phyloP scores from a whole-genome alignment of 2,113 vertebrate genomes.

The Rhinogobius similis region DNA sequence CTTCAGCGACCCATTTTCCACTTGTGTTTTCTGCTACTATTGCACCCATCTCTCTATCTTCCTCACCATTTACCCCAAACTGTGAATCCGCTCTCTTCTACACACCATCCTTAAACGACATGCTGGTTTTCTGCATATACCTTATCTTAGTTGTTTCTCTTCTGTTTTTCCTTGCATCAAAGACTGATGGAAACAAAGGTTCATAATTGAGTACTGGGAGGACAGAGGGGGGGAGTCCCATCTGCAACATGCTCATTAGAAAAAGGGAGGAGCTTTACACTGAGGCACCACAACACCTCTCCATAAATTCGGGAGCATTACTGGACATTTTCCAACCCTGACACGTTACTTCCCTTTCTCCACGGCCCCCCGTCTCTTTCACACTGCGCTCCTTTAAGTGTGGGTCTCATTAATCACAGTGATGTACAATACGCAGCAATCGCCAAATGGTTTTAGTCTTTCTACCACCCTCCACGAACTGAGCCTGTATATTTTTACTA shows the following conservation, averaged over 20 bases:
- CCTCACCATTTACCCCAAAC: constrained; percentile 34
- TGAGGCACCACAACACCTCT: constrained; percentile 37
- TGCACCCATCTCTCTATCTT: constrained; percentile 18
- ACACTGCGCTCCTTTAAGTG: constrained; percentile 32
- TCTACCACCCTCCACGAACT: constrained; percentile 34
- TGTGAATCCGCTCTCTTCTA: constrained; percentile 26
- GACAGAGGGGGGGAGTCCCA: constrained; percentile 57
- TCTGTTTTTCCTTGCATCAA: constrained; percentile 24
- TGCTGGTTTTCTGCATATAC: constrained; percentile 19
- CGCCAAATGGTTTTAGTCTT: constrained; percentile 39
- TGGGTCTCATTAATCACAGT: constrained; percentile 58
- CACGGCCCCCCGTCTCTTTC: constrained; percentile 23
- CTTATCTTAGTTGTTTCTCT: constrained; percentile 19
- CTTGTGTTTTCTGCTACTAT: constrained; percentile 16
- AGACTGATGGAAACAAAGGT: constrained; percentile 24
- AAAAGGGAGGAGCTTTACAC: constrained; percentile 52
- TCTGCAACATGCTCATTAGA: constrained; percentile 69
- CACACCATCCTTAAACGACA: constrained; percentile 32
- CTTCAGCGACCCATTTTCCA: constrained; percentile 19
- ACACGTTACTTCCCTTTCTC: constrained; percentile 36
- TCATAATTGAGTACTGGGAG: constrained; percentile 34
- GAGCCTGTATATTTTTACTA: constrained; percentile 48
- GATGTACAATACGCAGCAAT: constrained; percentile 45
- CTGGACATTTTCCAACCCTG: constrained; percentile 45
- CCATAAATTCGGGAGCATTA: constrained; percentile 22